Conservation (phyloP, 1,140 invertebrate species). For the Araneus ventricosus region DNA sequence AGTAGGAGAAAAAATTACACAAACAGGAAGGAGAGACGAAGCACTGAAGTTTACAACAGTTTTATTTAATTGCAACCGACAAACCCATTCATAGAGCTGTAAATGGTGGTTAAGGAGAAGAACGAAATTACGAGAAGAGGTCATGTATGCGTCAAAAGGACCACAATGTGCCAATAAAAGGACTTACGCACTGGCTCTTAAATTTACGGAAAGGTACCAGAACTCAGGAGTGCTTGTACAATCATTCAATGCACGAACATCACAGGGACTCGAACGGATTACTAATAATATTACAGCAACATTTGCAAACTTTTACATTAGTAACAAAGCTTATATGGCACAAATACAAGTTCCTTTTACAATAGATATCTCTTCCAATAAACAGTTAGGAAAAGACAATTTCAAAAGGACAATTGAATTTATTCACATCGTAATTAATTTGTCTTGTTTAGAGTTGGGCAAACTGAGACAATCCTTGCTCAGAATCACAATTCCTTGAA, state of each 20-base stretch:
- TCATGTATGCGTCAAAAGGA: slow-evolving; percentile 11
- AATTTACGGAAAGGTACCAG: slow-evolving; percentile 19
- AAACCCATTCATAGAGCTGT: slow-evolving; percentile 29
- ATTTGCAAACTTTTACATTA: slow-evolving; percentile 10
- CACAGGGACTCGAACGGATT: slow-evolving; percentile 10
- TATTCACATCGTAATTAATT: no score
- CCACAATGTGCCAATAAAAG: slow-evolving; percentile 20
- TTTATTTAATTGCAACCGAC: slow-evolving; percentile 56
- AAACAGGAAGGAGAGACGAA: background rate
- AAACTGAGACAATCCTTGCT: no score
- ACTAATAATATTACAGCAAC: background rate
- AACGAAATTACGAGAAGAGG: slow-evolving; percentile 3
- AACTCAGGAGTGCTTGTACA: slow-evolving; percentile 45
- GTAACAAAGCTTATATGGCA: slow-evolving; percentile 42
- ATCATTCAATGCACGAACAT: background rate
- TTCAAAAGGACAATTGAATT: no score
- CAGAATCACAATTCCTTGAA: no score
- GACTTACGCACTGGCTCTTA: background rate
- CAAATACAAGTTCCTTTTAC: background rate
- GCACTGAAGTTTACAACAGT: slow-evolving; percentile 30
- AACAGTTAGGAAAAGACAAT: no score
- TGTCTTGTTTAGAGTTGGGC: no score
- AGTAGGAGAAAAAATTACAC: no score
- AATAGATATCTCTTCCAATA: background rate
- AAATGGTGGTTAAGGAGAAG: slow-evolving; percentile 15